Conservation (phyloP, 2,888 invertebrate species). For the Hemistola chrysoprasaria region DNA sequence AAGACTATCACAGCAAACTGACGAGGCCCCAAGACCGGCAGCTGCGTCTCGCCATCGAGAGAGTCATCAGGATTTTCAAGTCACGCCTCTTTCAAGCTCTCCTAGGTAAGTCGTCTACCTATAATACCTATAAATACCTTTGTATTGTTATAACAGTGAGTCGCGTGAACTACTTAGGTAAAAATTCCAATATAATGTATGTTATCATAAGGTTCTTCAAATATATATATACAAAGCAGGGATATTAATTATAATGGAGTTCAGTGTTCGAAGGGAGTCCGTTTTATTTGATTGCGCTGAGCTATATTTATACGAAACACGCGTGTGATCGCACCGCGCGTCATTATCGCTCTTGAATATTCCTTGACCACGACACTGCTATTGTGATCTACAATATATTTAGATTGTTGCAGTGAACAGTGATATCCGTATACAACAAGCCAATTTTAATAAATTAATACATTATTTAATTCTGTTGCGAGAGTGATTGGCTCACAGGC, state of each 20-base stretch:
- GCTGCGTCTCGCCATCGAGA: conserved; percentile 96
- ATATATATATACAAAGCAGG: too few relatives aligned
- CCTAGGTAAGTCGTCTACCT: conserved; percentile 85
- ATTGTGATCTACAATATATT: conserved; percentile 74
- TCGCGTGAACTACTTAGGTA: too few relatives aligned
- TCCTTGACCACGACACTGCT: conserved; percentile 74
- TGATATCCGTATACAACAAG: conserved; percentile 18
- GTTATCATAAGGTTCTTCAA: too few relatives aligned
- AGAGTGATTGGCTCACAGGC: too few relatives aligned
- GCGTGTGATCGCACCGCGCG: conserved; percentile 64
- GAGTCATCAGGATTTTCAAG: conserved; percentile 99
- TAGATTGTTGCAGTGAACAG: conserved; percentile 59
- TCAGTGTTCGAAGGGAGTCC: conserved; percentile 49
- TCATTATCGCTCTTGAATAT: conserved; percentile 69
- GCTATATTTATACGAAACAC: conserved; percentile 60
- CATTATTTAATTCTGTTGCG: conserved; percentile 10
- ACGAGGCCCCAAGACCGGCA: conserved; percentile 97
- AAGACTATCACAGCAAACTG: conserved; percentile 98
- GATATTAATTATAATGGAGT: conserved; percentile 26
- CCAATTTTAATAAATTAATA: conserved; percentile 9
- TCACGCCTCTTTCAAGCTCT: conserved; percentile 98
- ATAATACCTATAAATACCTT: too few relatives aligned
- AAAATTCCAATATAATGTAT: too few relatives aligned
- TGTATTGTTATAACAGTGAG: too few relatives aligned
- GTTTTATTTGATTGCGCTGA: conserved; percentile 43